These are phyloP conservation scores for Hipparchia sbordonii DNA, from an alignment of 2,888 invertebrate species.

Conservation along the genomic window DNA sequence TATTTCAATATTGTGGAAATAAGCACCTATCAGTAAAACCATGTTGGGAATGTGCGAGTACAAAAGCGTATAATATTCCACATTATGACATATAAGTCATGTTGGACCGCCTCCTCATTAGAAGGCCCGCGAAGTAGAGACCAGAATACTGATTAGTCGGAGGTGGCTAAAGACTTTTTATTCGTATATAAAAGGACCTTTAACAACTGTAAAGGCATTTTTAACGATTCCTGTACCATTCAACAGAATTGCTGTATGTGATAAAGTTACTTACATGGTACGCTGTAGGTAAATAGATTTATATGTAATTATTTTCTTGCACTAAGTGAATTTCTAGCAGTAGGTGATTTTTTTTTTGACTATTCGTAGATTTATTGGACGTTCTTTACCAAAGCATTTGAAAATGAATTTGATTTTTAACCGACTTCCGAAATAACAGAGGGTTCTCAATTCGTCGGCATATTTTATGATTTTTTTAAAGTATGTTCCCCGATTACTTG, in stretches of 20 bases:
- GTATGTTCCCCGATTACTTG: too few species aligned
- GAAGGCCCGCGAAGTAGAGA: conserved; percentile 16
- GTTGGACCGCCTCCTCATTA: conserved; percentile 27
- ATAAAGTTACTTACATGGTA: conserved; percentile 2
- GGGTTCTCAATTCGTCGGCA: too few species aligned
- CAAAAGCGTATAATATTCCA: conserved; percentile 15
- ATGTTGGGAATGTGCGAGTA: conserved; percentile 13
- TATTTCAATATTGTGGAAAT: conserved; percentile 17
- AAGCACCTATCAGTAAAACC: background rate
- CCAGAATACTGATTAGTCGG: conserved; percentile 32
- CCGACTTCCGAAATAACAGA: too few species aligned
- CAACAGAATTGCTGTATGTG: background rate
- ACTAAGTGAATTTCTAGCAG: too few species aligned
- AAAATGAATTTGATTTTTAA: too few species aligned
- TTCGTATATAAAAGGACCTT: conserved; percentile 5
- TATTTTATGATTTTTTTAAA: too few species aligned
- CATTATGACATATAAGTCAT: conserved; percentile 32
- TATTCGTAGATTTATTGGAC: too few species aligned
- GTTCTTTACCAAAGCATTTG: too few species aligned
- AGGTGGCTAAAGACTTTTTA: conserved; percentile 24
- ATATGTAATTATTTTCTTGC: too few species aligned
- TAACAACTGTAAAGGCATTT: conserved; percentile 1
- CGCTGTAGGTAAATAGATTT: background rate
- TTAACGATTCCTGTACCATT: background rate
- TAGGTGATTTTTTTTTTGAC: too few species aligned